These are phyloP conservation scores for Bombus sibiricus DNA, from an alignment of 1,140 invertebrate species.

Conservation along the genomic window DNA sequence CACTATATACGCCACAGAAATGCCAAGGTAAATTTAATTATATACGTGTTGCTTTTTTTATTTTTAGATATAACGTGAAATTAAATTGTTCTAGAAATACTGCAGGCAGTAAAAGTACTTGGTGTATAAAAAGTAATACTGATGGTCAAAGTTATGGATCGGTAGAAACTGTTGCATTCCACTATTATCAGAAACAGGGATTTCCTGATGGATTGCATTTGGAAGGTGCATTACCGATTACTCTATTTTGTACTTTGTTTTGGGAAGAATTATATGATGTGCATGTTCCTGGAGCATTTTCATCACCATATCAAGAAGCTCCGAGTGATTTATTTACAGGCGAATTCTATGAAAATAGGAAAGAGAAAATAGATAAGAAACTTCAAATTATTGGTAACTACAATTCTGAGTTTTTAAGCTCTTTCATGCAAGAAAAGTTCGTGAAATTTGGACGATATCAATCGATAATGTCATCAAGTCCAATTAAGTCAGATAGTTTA, in stretches of 20 bases:
- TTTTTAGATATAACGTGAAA: neutral
- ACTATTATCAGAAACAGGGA: constrained; percentile 67
- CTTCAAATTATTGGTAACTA: constrained; percentile 79
- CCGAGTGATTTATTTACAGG: constrained; percentile 88
- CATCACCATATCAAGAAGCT: constrained; percentile 85
- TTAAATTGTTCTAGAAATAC: constrained; percentile 56
- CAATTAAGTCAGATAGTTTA: constrained; percentile 16
- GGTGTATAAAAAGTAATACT: constrained; percentile 59
- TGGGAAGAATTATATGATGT: constrained; percentile 90
- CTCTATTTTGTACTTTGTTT: constrained; percentile 88
- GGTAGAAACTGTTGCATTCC: constrained; percentile 74
- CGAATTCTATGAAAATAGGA: constrained; percentile 86
- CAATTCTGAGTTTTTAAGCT: constrained; percentile 76
- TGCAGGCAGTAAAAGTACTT: constrained; percentile 68
- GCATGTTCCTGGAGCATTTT: constrained; percentile 86
- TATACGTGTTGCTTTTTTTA: neutral
- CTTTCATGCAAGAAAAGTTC: constrained; percentile 78
- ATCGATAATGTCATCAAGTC: constrained; percentile 37
- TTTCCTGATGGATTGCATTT: constrained; percentile 85
- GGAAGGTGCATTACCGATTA: constrained; percentile 86
- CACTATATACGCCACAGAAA: constrained; percentile 58
- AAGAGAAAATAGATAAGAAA: constrained; percentile 83
- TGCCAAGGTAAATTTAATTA: constrained; percentile 58
- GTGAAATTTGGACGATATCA: constrained; percentile 22
- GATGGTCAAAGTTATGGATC: constrained; percentile 61